A percentile compares a stretch with the other conserved stretches of the same genome.
These are phyloP conservation scores for Alaudala cheleensis DNA, from an alignment of 2,113 vertebrate genomes.

Conservation along the genomic window DNA sequence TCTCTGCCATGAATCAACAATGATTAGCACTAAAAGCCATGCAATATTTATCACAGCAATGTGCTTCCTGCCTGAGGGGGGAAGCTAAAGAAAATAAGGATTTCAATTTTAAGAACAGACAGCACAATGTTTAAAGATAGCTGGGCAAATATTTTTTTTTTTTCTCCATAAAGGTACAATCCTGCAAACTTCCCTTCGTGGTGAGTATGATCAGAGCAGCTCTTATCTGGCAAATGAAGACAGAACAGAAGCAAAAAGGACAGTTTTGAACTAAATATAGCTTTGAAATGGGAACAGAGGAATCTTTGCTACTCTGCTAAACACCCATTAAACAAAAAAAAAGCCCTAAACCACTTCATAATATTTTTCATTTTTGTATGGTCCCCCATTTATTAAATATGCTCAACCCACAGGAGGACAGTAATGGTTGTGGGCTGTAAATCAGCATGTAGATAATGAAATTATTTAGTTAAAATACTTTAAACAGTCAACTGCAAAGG, in stretches of 20 bases:
- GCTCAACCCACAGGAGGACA: background rate
- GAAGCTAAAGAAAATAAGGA: background rate
- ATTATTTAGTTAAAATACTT: background rate
- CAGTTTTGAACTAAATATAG: background rate
- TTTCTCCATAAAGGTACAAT: background rate
- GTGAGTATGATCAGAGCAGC: background rate
- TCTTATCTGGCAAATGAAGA: background rate
- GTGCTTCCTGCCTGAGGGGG: background rate
- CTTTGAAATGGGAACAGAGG: background rate
- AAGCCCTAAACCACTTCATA: background rate
- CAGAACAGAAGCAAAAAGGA: background rate
- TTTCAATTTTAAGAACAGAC: background rate
- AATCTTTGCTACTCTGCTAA: background rate
- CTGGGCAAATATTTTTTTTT: background rate
- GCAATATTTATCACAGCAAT: background rate
- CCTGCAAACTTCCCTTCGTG: background rate
- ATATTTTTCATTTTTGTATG: background rate
- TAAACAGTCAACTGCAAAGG: background rate
- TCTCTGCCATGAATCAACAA: background rate
- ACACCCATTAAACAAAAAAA: background rate
- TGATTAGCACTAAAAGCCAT: constrained; percentile 8
- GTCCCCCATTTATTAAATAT: background rate
- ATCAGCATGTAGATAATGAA: background rate
- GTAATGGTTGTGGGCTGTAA: background rate
- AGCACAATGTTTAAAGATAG: background rate